Percentiles rank a stretch among this genome's conserved stretches.
Conservation (phyloP, 2,888 invertebrate genomes). For the Dicycla oo region DNA sequence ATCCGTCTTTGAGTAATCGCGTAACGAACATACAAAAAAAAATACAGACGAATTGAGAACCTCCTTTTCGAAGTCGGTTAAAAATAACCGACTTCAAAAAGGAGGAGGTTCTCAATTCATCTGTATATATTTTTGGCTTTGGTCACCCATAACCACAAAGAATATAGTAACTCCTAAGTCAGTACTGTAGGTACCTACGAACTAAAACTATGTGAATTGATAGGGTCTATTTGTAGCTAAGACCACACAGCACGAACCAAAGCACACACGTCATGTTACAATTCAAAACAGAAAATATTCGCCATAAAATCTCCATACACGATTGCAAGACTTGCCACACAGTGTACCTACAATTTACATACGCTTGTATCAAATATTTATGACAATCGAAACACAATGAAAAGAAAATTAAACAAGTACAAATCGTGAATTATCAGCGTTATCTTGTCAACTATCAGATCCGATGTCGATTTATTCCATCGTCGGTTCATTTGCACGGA, state of each 20-base stretch:
- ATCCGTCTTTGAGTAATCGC: too few relatives aligned
- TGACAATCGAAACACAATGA: slow-evolving; percentile 63
- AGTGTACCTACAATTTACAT: slow-evolving; percentile 60
- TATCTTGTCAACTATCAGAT: slow-evolving; percentile 82
- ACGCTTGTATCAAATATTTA: slow-evolving; percentile 63
- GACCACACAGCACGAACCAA: slow-evolving; percentile 60
- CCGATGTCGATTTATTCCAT: slow-evolving; percentile 81
- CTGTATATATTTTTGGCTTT: too few relatives aligned
- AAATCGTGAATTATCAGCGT: slow-evolving; percentile 79
- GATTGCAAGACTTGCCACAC: slow-evolving; percentile 55
- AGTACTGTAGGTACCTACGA: neutral
- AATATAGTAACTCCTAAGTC: neutral
- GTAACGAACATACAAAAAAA: too few relatives aligned
- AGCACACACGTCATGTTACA: slow-evolving; percentile 48
- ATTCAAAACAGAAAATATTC: slow-evolving; percentile 61
- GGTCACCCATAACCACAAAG: neutral
- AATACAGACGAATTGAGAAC: too few relatives aligned
- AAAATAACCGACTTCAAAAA: too few relatives aligned
- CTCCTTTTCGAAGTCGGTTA: too few relatives aligned
- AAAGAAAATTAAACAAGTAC: slow-evolving; percentile 69
- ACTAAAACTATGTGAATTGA: slow-evolving; percentile 7
- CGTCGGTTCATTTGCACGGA: slow-evolving; percentile 86
- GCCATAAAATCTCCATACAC: slow-evolving; percentile 61
- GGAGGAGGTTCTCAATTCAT: too few relatives aligned
- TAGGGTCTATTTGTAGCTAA: slow-evolving; percentile 23